Evolutionary conservation across 2,888 invertebrate species (phyloP).

Genomic region (Dicycla oo): DNA sequence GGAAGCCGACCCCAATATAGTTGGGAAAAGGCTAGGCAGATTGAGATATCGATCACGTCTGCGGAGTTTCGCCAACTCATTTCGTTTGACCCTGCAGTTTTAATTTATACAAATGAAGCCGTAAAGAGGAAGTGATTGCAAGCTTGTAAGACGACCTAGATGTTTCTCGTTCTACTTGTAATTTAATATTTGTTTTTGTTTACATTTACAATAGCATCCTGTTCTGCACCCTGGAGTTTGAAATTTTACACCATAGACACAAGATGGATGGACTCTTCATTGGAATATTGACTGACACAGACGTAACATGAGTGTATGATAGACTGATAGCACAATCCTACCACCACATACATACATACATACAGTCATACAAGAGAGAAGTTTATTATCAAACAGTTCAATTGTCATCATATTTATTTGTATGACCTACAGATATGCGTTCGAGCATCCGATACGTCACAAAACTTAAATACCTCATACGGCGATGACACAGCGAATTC

Average conservation of each 20-base stretch:
- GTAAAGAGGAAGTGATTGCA: background rate
- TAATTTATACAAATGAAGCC: background rate
- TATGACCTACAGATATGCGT: slow-evolving; percentile 13
- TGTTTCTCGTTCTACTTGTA: background rate
- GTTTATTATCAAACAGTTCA: slow-evolving; percentile 18
- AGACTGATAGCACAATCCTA: too few species aligned
- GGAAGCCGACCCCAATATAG: too few species aligned
- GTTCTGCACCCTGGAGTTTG: background rate
- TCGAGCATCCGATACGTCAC: slow-evolving; percentile 30
- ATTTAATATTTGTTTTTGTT: background rate
- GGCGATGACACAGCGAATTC: slow-evolving; percentile 38
- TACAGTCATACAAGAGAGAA: background rate
- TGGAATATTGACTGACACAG: background rate
- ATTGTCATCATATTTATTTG: slow-evolving; percentile 22
- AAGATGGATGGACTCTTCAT: background rate
- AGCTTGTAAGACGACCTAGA: background rate
- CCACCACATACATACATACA: background rate
- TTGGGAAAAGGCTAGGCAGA: too few species aligned
- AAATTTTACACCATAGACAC: background rate
- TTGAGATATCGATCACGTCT: too few species aligned
- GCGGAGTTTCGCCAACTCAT: background rate
- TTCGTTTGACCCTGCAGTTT: background rate
- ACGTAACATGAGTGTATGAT: background rate
- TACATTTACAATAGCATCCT: background rate
- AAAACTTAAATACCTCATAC: background rate